Evolutionary conservation across 2,797 vertebrate genomes (phyloP), one percentile per base, ranked within the genome.

Genomic region (Steatocranus sp.): DNA sequence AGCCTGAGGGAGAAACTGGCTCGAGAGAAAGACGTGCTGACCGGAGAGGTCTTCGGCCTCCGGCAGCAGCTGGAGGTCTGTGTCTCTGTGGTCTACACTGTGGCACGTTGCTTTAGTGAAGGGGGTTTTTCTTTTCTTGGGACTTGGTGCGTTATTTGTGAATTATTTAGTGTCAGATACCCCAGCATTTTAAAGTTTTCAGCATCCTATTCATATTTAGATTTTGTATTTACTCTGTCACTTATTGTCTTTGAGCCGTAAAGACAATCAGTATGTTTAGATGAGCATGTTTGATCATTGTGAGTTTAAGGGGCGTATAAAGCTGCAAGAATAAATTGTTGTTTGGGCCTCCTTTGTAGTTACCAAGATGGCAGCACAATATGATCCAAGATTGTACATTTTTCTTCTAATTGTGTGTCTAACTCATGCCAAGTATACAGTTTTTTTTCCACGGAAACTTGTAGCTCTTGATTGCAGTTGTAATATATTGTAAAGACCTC

Each of bases 51-150:
- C 46, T 98, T 99, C 25, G 96, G 97, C 93, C 91, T 99, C 58
- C 96, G 97, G 70, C 98, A 99, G 94, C 97, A 98, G 79, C 94
- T 99, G 61, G 98, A 99, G 97, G 98, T 99, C 80, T 89, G 85
- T 84, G 17, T 68, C 9, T 20, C 11, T 73, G 12, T 74, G 14
- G 2, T 9, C 11, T 17, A 23, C 54, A 56, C 27, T 68, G n/a
- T 17, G 61, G 20, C 36, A 17, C 5, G 8, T 68, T 41, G n/a
- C 61, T 41, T 25, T 66, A 15, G 61, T 25, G 61, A 41, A 23
- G 17, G 15, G 15, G 10, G 8, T 10, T 15, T 41, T 25, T 41
- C n/a, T 41, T 68, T 15, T 68, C 36, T 68, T 68, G 11, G n/a
- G 36, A 66, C 5, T 10, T 15, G 20, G 20, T 41, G 61, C 12